A percentile compares a stretch with the other conserved stretches of the same genome.
Evolutionary conservation across 2,888 invertebrate species (phyloP).

Genomic region (Ametastegia equiseti): DNA sequence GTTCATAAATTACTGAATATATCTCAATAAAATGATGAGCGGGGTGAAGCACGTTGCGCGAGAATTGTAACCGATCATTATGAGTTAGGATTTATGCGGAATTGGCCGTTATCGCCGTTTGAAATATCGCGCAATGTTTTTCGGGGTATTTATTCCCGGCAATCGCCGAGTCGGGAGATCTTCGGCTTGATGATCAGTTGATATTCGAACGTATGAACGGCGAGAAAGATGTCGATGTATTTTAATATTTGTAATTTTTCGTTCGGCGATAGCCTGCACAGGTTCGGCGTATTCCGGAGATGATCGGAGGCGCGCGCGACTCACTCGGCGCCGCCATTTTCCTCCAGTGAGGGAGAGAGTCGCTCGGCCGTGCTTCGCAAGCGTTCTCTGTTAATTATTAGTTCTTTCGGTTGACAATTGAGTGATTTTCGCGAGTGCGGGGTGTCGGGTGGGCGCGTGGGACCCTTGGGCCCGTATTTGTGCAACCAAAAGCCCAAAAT

Average conservation of each 20-base stretch:
- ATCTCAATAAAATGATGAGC: background rate
- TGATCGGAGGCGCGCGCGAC: conserved; percentile 72
- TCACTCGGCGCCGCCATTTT: conserved; percentile 73
- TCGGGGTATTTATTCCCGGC: background rate
- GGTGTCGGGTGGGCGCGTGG: conserved; percentile 66
- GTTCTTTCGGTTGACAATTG: conserved; percentile 61
- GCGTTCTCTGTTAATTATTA: conserved; percentile 48
- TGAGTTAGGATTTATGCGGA: background rate
- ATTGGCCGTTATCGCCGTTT: background rate
- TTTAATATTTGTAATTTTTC: conserved; percentile 42
- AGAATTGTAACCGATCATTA: background rate
- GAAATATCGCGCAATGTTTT: background rate
- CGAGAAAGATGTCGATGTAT: conserved; percentile 5
- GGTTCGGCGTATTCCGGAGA: conserved; percentile 65
- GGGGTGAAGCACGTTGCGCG: background rate
- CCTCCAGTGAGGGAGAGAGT: conserved; percentile 73
- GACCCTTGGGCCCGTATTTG: conserved; percentile 64
- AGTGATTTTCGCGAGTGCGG: conserved; percentile 63
- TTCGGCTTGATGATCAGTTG: background rate
- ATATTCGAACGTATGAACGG: conserved; percentile 40
- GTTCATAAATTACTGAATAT: background rate
- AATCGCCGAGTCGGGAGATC: background rate
- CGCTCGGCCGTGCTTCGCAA: conserved; percentile 62
- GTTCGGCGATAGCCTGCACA: too few species aligned
- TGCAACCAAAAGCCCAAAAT: conserved; percentile 53